Conservation (phyloP, 2,797 vertebrate genomes). For the Adelosebastes latens region DNA sequence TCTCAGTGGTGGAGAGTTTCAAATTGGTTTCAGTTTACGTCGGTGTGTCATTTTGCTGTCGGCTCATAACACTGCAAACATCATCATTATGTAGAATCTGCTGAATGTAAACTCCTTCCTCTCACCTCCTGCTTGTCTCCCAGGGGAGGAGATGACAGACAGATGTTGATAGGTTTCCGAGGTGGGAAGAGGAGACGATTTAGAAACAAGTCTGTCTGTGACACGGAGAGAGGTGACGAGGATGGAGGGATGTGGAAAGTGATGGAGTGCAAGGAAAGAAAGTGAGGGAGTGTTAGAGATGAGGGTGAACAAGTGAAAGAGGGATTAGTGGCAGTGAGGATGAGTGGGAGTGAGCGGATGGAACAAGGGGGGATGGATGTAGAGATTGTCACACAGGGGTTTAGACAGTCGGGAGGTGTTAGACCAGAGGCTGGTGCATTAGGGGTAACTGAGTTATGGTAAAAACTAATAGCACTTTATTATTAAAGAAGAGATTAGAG, state of each 20-base stretch:
- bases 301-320: constrained; percentile 81
- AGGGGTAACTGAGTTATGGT: background rate
- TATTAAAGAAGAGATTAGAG: background rate
- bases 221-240: constrained; percentile 7
- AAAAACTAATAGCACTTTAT: background rate
- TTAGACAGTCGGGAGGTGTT: constrained; percentile 15
- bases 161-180: constrained; percentile 36
- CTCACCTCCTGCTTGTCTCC: background rate
- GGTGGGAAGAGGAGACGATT: constrained; percentile 26
- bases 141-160: constrained; percentile 38
- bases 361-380: background rate
- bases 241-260: constrained; percentile 1
- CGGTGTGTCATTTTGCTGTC: background rate
- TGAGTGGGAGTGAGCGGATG: constrained; percentile 22
- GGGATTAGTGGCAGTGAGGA: constrained; percentile 49
- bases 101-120: constrained; percentile 6
- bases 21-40: background rate
- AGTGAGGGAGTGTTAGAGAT: constrained; percentile 86
- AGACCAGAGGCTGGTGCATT: background rate
- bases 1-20: background rate
- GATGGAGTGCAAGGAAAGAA: constrained; percentile 78
- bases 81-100: constrained; percentile 1
- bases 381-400: constrained; percentile 2
- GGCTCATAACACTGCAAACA: background rate
- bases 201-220: constrained; percentile 2